These are phyloP conservation scores for Buathra laborator DNA, from an alignment of 2,888 invertebrate species.

Conservation along the genomic window DNA sequence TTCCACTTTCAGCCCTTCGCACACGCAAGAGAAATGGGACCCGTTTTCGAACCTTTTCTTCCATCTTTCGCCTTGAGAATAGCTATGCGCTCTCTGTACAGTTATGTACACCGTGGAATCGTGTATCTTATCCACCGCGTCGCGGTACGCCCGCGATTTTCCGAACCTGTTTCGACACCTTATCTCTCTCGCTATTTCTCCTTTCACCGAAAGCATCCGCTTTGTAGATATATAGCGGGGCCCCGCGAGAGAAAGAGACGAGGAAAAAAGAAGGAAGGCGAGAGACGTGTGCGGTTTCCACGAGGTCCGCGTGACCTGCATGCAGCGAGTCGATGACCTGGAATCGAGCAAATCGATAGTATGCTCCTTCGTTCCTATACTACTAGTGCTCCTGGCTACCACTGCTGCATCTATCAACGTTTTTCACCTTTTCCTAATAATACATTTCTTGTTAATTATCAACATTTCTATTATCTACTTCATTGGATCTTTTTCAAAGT, in stretches of 20 bases:
- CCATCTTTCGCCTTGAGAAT: slow-evolving; percentile 6
- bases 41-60: slow-evolving; percentile 26
- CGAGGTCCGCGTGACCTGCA: slow-evolving; percentile 64
- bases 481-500: neutral
- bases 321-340: slow-evolving; percentile 65
- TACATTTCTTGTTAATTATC: slow-evolving; percentile 4
- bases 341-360: slow-evolving; percentile 65
- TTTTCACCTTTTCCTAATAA: slow-evolving; percentile 6
- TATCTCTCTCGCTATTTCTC: slow-evolving; percentile 56
- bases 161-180: slow-evolving; percentile 63
- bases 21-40: neutral
- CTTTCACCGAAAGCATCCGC: slow-evolving; percentile 59
- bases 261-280: neutral
- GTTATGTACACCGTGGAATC: neutral
- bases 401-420: slow-evolving; percentile 6
- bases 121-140: slow-evolving; percentile 51
- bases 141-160: slow-evolving; percentile 53
- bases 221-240: slow-evolving; percentile 37
- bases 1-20: slow-evolving; percentile 29
- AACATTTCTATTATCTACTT: neutral
- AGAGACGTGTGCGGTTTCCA: slow-evolving; percentile 48
- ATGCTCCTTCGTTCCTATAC: neutral
- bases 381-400: neutral
- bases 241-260: slow-evolving; percentile 8
- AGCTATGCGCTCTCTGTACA: slow-evolving; percentile 2